phyloP scores from a whole-genome alignment of 2,888 invertebrate species.

The Watsonalla binaria region DNA sequence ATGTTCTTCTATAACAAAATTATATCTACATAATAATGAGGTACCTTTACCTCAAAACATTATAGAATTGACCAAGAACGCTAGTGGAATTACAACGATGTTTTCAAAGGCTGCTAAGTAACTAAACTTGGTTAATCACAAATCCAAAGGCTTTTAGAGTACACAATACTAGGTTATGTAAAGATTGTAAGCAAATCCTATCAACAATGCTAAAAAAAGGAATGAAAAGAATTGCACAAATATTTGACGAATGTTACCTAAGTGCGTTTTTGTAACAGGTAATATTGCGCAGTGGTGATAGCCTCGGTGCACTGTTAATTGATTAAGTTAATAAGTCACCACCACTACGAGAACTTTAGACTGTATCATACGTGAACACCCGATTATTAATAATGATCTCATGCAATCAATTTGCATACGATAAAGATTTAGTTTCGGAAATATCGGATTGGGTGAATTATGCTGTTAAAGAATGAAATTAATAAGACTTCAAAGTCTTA shows the following conservation, averaged over 20 bases:
- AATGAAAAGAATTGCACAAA: constrained; percentile 17
- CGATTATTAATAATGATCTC: too few species aligned
- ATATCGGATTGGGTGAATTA: too few species aligned
- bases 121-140: background rate
- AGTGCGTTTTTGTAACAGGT: constrained; percentile 32
- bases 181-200: constrained; percentile 3
- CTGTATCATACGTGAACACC: background rate
- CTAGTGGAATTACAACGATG: background rate
- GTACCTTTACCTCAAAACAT: too few species aligned
- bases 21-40: too few species aligned
- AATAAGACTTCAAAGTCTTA: too few species aligned
- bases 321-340: background rate
- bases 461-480: too few species aligned
- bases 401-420: too few species aligned
- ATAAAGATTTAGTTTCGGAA: too few species aligned
- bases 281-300: constrained; percentile 1
- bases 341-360: background rate
- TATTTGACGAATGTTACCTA: constrained; percentile 35
- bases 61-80: too few species aligned
- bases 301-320: constrained; percentile 6
- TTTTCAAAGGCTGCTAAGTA: background rate
- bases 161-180: background rate
- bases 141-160: background rate
- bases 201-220: constrained; percentile 11
- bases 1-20: too few species aligned